Conservation (phyloP, 1,140 invertebrate species). For the Elymnias hypermnestra region DNA sequence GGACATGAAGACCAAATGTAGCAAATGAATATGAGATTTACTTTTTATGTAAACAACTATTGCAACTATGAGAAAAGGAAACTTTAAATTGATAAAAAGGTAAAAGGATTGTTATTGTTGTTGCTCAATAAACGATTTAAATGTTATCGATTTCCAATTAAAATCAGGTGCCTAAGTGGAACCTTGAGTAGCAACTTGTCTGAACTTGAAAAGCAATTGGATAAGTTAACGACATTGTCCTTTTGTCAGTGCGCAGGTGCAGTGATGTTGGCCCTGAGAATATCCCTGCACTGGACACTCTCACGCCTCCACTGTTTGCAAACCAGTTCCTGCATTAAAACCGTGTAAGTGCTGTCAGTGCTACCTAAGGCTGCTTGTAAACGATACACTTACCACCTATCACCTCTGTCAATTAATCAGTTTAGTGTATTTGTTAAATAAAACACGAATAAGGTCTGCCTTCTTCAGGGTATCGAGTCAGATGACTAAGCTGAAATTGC, state of each 20-base stretch:
- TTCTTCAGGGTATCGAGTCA: too few species aligned
- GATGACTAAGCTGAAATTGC: too few species aligned
- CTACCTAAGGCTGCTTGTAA: constrained; percentile 20
- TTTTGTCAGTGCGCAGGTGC: constrained; percentile 54
- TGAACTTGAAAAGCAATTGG: constrained; percentile 54
- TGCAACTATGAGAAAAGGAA: too few species aligned
- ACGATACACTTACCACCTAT: not conserved
- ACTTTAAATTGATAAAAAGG: not conserved
- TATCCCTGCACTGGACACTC: constrained; percentile 52
- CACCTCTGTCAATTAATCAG: not conserved
- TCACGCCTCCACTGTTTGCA: constrained; percentile 58
- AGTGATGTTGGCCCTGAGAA: constrained; percentile 57
- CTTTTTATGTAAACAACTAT: too few species aligned
- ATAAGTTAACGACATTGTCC: constrained; percentile 50
- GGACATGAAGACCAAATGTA: too few species aligned
- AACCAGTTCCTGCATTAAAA: constrained; percentile 64
- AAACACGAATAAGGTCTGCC: too few species aligned
- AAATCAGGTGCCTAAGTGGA: constrained; percentile 7
- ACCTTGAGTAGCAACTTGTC: constrained; percentile 33
- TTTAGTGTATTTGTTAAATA: not conserved
- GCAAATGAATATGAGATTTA: too few species aligned
- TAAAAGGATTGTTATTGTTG: too few species aligned
- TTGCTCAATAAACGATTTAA: not conserved
- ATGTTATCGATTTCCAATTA: constrained; percentile 15
- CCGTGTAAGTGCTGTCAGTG: constrained; percentile 56